Evolutionary conservation across 2,888 invertebrate species (phyloP).

Genomic region (Beris chalybata): DNA sequence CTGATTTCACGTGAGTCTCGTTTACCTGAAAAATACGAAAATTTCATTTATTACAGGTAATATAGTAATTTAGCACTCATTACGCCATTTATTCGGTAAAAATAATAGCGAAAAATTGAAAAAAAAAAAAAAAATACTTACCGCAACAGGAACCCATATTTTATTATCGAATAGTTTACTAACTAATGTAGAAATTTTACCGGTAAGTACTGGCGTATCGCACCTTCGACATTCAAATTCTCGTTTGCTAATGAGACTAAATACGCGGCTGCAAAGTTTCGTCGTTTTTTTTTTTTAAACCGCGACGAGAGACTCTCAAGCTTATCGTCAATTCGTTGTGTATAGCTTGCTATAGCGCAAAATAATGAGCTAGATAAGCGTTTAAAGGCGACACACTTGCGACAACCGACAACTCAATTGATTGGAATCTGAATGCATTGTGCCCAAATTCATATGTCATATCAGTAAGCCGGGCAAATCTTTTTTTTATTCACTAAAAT

Average conservation of each 20-base stretch:
- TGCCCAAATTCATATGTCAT: no score
- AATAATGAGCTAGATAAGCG: no score
- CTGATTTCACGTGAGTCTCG: slow-evolving; percentile 27
- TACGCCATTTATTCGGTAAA: neutral
- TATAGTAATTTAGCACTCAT: neutral
- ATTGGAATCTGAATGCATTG: no score
- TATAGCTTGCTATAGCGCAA: no score
- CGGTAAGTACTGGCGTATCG: slow-evolving; percentile 3
- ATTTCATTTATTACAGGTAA: neutral
- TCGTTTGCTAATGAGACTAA: slow-evolving; percentile 18
- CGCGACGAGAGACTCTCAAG: no score
- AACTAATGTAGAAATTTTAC: slow-evolving; percentile 1
- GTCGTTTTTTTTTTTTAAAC: slow-evolving; percentile 2
- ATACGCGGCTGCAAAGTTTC: slow-evolving; percentile 22
- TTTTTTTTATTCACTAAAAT: no score
- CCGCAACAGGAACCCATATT: slow-evolving; percentile 24
- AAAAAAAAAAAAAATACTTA: slow-evolving; percentile 12
- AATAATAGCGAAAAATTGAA: neutral
- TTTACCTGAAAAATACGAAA: slow-evolving; percentile 18
- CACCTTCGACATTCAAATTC: slow-evolving; percentile 26
- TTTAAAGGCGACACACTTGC: no score
- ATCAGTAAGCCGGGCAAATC: no score
- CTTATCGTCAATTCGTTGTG: no score
- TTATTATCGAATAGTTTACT: neutral
- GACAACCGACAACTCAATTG: no score